These are phyloP conservation scores for Glyphotaelius pellucidus DNA, from an alignment of 2,888 invertebrate species.

Conservation along the genomic window DNA sequence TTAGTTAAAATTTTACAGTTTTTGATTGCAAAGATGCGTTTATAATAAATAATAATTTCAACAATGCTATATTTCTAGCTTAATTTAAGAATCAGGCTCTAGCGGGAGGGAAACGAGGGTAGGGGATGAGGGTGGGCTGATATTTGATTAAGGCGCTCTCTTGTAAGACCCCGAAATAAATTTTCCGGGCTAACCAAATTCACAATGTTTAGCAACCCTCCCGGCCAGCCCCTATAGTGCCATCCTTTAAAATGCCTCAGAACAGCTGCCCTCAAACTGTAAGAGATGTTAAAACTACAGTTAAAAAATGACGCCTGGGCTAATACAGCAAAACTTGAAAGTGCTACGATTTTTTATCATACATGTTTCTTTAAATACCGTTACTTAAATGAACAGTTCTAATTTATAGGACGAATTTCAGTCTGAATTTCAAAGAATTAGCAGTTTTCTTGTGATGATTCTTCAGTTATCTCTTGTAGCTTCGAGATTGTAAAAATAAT, in stretches of 20 bases:
- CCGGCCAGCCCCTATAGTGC: conserved; percentile 37
- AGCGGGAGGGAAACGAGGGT: neutral
- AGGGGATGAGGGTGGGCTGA: conserved; percentile 23
- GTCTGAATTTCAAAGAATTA: too few species aligned
- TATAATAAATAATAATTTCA: neutral
- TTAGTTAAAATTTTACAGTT: neutral
- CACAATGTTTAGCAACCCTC: conserved; percentile 53
- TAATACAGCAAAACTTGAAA: neutral
- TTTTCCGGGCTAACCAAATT: conserved; percentile 56
- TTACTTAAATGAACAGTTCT: too few species aligned
- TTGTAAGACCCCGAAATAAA: conserved; percentile 59
- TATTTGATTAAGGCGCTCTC: conserved; percentile 58
- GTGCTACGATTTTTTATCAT: neutral
- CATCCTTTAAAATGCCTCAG: conserved; percentile 52
- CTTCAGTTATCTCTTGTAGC: too few species aligned
- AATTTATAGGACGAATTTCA: too few species aligned
- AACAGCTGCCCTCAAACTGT: conserved; percentile 41
- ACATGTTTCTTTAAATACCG: too few species aligned
- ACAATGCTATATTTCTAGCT: neutral
- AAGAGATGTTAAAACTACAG: neutral
- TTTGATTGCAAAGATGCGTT: neutral
- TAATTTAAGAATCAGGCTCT: conserved; percentile 5
- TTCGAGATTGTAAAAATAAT: too few species aligned
- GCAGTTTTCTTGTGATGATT: too few species aligned
- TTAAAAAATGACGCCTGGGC: neutral